Base-by-base conservation (phyloP, 2,113 vertebrate species). In the Apteryx mantelli region DNA sequence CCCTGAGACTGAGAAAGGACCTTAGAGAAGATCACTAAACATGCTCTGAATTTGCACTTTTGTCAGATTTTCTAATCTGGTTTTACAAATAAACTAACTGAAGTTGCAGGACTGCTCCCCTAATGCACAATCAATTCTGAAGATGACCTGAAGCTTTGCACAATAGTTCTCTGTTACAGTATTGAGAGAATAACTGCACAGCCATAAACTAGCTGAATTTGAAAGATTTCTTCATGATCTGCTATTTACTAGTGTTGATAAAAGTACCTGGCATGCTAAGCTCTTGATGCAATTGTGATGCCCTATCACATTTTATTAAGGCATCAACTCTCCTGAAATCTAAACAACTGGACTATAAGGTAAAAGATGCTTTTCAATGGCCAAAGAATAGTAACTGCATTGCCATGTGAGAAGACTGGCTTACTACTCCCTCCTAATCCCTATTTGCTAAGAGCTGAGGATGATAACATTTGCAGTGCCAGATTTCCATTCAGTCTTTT, bases 101-200 rank as follows among this genome's bases (percentile, higher is more conserved):
- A 78, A 71, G 38, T 22, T 80, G 24, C 22, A 65, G 68, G n/a
- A 73, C 44, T 15, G 14, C 28, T 69, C 7, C 12, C 34, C 21
- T 65, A 0, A 0, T 0, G 3, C n/a, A 28, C 5, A 2, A 6
- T 53, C 32, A 24, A 56, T 76, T 87, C 56, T 79, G 69, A 82
- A 40, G 56, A 38, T 58, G 63, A 93, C 4, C 53, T 40, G 56
- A 79, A 80, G 13, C 20, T 61, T 15, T 83, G 61, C 60, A 38
- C 38, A 42, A 46, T 8, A 68, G 42, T 56, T 89, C 44, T 88
- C 20, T 63, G 4, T 79, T 80, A 26, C 18, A 2, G 25, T 75
- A 28, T 21, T 30, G 30, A 73, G 56, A 55, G 25, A 48, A 34
- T 34, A 85, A 58, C 7, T 7, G 10, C 18, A 24, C 68, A 84